These are phyloP conservation scores for Poecilia wingei DNA, from an alignment of 2,797 vertebrate genomes.

Conservation along the genomic window DNA sequence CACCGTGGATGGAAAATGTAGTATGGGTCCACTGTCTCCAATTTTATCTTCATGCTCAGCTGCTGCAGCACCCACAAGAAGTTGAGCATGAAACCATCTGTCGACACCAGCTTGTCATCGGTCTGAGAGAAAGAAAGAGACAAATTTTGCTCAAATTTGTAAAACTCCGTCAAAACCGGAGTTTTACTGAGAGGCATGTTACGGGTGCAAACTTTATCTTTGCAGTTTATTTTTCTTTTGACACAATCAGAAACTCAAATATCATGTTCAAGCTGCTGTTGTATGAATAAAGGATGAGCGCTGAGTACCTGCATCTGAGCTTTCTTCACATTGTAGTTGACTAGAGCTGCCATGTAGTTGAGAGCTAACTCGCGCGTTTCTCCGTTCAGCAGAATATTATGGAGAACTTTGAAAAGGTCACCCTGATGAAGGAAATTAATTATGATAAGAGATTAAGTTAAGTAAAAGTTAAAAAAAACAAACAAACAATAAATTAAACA, in stretches of 20 bases:
- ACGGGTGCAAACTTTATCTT: not conserved
- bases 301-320: conserved; percentile 94
- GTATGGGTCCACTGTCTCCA: conserved; percentile 95
- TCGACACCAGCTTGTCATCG: conserved; percentile 95
- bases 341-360: conserved; percentile 94
- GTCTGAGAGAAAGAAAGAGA: conserved; percentile 79
- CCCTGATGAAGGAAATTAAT: conserved; percentile 78
- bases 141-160: not conserved
- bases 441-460: conserved; percentile 12
- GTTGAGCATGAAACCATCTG: conserved; percentile 98
- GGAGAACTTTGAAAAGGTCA: conserved; percentile 96
- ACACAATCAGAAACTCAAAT: not conserved
- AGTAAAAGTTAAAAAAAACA: not conserved
- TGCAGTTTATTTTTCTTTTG: not conserved
- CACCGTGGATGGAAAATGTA: conserved; percentile 97
- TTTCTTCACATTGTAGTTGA: conserved; percentile 98
- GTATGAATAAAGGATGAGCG: not conserved
- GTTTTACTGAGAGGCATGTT: not conserved
- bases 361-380: conserved; percentile 96
- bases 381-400: conserved; percentile 93
- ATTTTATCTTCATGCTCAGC: conserved; percentile 96
- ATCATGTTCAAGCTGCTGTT: not conserved
- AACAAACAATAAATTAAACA: not conserved
- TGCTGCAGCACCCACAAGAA: conserved; percentile 98
- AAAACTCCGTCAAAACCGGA: not conserved